phyloP scores from a whole-genome alignment of 2,888 invertebrate genomes.

The Axea sp. region DNA sequence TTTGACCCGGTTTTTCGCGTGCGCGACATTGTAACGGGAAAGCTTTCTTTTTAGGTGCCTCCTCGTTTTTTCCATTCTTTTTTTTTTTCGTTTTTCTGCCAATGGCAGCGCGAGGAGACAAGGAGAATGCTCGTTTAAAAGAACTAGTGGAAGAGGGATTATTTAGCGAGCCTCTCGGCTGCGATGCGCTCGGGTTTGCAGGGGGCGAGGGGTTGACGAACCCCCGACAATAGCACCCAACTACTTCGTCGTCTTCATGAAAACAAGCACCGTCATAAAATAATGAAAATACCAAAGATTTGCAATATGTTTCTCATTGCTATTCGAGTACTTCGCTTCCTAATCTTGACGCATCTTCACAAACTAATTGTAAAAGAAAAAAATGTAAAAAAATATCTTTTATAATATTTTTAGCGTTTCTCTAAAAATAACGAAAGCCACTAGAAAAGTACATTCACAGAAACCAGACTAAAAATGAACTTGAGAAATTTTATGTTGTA shows the following conservation, averaged over 20 bases:
- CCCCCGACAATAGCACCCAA: slow-evolving; percentile 15
- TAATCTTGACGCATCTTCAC: too few relatives aligned
- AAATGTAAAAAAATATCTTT: too few relatives aligned
- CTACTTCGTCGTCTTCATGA: slow-evolving; percentile 4
- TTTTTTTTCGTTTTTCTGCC: slow-evolving; percentile 6
- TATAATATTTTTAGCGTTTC: too few relatives aligned
- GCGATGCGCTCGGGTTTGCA: neutral
- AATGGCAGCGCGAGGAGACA: slow-evolving; percentile 16
- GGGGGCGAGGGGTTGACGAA: slow-evolving; percentile 26
- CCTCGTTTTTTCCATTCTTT: slow-evolving; percentile 5
- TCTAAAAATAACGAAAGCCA: too few relatives aligned
- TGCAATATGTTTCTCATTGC: too few relatives aligned
- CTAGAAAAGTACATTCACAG: too few relatives aligned
- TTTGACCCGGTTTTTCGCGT: slow-evolving; percentile 15
- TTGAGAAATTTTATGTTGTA: too few relatives aligned
- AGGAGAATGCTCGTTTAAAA: slow-evolving; percentile 35
- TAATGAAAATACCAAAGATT: too few relatives aligned
- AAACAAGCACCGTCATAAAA: neutral
- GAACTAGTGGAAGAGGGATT: slow-evolving; percentile 11
- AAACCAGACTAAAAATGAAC: too few relatives aligned
- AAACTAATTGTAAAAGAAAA: too few relatives aligned
- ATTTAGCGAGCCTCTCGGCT: slow-evolving; percentile 20
- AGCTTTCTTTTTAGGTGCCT: slow-evolving; percentile 11
- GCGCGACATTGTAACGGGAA: slow-evolving; percentile 21
- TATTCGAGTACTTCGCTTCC: too few relatives aligned